Evolutionary conservation across 1,140 invertebrate genomes (phyloP).

Genomic region (Lasaia peninsularis): DNA sequence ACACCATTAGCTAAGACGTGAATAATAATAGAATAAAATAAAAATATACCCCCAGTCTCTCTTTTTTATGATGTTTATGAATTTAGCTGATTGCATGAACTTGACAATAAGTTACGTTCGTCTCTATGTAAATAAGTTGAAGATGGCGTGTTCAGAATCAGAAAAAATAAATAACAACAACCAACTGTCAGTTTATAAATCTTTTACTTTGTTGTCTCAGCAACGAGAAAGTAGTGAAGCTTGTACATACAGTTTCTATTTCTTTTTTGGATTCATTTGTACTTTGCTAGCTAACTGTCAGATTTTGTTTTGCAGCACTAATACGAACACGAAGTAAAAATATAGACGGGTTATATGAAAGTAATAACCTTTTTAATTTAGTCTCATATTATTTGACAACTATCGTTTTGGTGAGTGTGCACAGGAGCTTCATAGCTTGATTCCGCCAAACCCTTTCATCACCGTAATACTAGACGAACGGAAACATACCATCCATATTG

Average conservation of each 20-base stretch:
- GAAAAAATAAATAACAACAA: constrained; percentile 1
- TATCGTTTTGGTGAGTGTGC: no score
- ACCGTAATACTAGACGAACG: no score
- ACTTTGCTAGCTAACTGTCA: no score
- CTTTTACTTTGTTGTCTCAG: neutral
- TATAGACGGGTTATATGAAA: no score
- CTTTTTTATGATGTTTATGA: neutral
- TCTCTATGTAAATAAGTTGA: neutral
- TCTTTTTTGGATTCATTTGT: no score
- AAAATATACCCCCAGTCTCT: neutral
- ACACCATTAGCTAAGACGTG: neutral
- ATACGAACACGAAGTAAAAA: no score
- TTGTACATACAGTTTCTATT: neutral
- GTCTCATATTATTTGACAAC: no score
- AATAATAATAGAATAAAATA: neutral
- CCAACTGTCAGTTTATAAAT: neutral
- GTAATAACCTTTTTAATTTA: no score
- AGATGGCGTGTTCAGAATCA: neutral
- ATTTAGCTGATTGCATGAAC: neutral
- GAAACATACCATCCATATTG: no score
- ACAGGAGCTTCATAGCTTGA: no score
- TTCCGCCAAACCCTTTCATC: no score
- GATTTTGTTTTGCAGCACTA: no score
- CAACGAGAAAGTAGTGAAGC: neutral
- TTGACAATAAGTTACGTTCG: neutral